Base-by-base conservation (phyloP, 2,888 invertebrate species). In the Phania funesta region DNA sequence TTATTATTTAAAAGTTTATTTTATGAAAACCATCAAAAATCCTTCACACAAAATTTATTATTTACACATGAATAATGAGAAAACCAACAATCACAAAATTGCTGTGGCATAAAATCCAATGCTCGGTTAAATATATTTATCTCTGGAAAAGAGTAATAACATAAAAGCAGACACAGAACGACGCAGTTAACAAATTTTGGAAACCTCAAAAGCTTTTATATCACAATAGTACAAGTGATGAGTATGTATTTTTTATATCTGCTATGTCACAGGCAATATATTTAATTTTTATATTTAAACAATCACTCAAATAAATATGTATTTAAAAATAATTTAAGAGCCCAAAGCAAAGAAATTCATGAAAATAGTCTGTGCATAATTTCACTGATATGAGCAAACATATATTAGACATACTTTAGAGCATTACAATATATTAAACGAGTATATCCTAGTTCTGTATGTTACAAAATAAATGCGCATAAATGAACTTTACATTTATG, bases 91-190 rank as follows among this genome's bases (percentile, higher is more conserved):
- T 50, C 41, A 56, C 32, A 80, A 70, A 71, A 54, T 65, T 81
- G 24, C 60, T 76, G 60, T 76, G 65, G 70, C 75, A 76, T 71
- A 67, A 81, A 81, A 67, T 76, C 76, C 71, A 48, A 76, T 73
- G 76, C 60, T 71, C 52, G 32, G 54, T 46, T 50, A 46, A 62
- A 73, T 44, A 67, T 67, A 73, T 68, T 58, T 67, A 50, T 38
- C 58, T 20, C n/a, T n/a, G n/a, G n/a, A 52, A 62, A 58, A 58
- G 32, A 22, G 8, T 29, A 56, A 26, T 46, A 58, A 65, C 50
- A 60, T 50, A 29, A 26, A 26, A 29, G 18, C 18, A 18, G 16
- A 44, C 35, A 35, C 35, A 35, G 4, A 9, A 11, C 2, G 9
- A 3, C 2, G 0, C 18, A 44, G 0, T 16, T 4, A 44, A 44